Percentiles rank a stretch among this genome's conserved stretches.
Conservation (phyloP, 2,797 vertebrate genomes). For the Molossus molossus region DNA sequence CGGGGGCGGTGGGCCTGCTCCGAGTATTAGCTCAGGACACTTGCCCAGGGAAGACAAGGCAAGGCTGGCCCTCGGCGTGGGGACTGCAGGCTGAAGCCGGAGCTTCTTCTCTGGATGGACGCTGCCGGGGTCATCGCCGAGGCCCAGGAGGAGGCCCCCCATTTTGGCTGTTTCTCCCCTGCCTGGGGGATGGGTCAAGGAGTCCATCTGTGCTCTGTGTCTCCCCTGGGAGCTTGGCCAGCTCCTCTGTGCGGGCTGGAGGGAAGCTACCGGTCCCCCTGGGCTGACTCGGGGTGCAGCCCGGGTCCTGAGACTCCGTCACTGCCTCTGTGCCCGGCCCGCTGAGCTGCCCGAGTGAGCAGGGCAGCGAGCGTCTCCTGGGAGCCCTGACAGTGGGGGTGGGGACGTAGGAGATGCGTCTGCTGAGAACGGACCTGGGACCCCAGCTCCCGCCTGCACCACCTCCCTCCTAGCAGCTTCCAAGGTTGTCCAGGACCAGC, state of each 20-base stretch:
- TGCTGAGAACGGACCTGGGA: not conserved
- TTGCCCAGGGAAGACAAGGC: not conserved
- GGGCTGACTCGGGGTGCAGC: not conserved
- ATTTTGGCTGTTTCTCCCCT: not conserved
- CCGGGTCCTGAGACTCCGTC: not conserved
- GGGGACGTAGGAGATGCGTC: not conserved
- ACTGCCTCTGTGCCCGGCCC: too few relatives aligned
- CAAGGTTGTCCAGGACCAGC: not conserved
- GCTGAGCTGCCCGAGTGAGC: not conserved
- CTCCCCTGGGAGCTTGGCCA: slow-evolving; percentile 4
- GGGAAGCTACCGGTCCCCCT: not conserved
- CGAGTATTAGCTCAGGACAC: not conserved
- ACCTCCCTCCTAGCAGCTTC: not conserved
- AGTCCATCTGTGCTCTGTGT: not conserved
- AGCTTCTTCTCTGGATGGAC: not conserved
- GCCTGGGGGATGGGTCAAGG: not conserved
- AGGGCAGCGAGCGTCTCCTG: not conserved
- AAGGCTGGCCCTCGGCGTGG: not conserved
- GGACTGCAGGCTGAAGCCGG: not conserved
- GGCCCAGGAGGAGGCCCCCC: not conserved
- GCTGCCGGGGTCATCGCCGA: not conserved
- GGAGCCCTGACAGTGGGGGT: not conserved
- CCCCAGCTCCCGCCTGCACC: not conserved
- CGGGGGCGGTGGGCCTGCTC: not conserved
- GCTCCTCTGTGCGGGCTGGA: not conserved